phyloP scores from a whole-genome alignment of 2,113 vertebrate genomes.

The Eulemur macaco region DNA sequence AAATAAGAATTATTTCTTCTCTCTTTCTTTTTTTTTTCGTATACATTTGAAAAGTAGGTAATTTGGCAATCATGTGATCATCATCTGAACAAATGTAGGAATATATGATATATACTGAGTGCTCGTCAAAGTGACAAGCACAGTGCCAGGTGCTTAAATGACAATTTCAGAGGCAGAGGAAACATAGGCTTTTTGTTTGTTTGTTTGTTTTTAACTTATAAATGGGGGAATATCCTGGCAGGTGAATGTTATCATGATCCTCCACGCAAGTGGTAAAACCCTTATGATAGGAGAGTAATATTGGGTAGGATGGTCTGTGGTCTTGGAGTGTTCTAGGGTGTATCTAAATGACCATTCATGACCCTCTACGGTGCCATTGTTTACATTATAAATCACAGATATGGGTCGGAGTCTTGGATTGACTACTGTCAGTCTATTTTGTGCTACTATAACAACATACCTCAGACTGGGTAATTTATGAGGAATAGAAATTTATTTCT shows the following conservation, averaged over 20 bases:
- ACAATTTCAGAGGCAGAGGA: neutral
- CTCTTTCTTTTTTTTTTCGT: too few species aligned
- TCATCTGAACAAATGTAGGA: neutral
- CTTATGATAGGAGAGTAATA: neutral
- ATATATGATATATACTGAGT: neutral
- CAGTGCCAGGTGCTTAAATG: neutral
- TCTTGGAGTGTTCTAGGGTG: neutral
- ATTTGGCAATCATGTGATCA: neutral
- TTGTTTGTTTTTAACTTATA: neutral
- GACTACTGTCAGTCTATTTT: neutral
- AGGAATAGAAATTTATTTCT: neutral
- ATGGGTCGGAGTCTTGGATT: neutral
- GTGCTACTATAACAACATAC: neutral
- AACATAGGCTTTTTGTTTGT: neutral
- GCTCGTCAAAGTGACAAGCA: neutral
- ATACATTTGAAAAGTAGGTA: neutral
- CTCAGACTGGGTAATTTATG: neutral
- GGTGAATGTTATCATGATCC: neutral
- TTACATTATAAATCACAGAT: neutral
- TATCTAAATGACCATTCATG: neutral
- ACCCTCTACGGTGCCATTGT: neutral
- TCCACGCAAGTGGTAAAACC: neutral
- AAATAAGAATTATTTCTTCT: neutral
- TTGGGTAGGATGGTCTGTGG: too few species aligned
- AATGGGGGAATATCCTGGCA: neutral